Base-by-base conservation (phyloP, 2,888 invertebrate genomes). In the Hydriomena furcata region DNA sequence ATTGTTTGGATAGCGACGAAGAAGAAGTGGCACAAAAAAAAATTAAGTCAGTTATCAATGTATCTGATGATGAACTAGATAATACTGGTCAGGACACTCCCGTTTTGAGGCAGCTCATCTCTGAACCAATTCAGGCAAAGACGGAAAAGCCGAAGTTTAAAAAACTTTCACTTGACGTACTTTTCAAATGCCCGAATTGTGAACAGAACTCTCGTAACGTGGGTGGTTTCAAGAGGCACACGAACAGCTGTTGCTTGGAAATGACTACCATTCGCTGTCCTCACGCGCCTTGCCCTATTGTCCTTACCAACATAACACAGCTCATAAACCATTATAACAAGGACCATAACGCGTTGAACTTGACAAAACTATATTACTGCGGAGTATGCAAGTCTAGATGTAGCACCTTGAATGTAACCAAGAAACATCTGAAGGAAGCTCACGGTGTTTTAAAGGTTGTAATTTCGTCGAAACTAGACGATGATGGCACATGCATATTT, bases 1-100 rank as follows among this genome's bases (percentile, higher is more conserved):
- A 31, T 17, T 82, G 81, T 32, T 58, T 88, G 24, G 89, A 90
- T 40, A 89, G 88, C 43, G 90, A 91, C 20, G 90, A 89, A 0
- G 90, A 88, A 1, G 70, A 23, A 32, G 21, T 11, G 10, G 27
- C 8, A 44, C 25, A 7, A 6, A 42, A 40, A 2, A 41, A 8
- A n/a, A 31, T 36, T 1, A 34, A 52, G 10, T 52, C 59, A 13
- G 55, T 75, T 21, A 71, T 79, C 7, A 73, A 76, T 32, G 55
- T 77, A 1, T 75, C 80, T 0, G 71, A 69, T 7, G 77, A 82
- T 0, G 73, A 75, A 1, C 8, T 46, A 1, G 4, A 24, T 5
- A 20, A 38, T 13, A 10, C 20, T 3, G 27, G n/a, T 1, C 34
- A 1, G 17, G 20, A 25, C 5, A 17, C 23, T 11, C 12, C 48